Base-by-base conservation (phyloP, 2,113 vertebrate genomes). In the Protomyctophum bolini region DNA sequence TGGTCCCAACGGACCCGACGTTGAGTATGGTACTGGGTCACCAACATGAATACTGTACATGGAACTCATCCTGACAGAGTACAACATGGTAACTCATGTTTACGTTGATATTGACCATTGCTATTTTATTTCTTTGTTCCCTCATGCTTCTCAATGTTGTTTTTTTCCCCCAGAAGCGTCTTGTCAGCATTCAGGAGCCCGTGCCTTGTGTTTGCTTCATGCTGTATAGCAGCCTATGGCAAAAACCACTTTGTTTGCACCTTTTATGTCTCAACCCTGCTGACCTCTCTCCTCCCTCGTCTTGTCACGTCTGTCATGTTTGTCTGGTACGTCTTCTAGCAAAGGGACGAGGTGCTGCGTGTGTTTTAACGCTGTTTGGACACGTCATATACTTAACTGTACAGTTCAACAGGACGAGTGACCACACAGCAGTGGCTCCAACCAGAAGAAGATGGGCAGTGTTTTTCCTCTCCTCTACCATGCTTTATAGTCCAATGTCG, bases 401-500 rank as follows among this genome's bases (percentile, higher is more conserved):
- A 10, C 11, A 11, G 8, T 54, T 54, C 6, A 29, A 11, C 58
- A 3, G 33, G 69, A 47, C 6, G 28, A 33, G 54, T 62, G 12
- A 58, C 1, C 45, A 7, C 58, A 4, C 64, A 67, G 1, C n/a
- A 70, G 58, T 21, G 70, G 9, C 33, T 41, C 33, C 0, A 69
- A 41, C 10, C 46, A 15, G 69, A 50, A 58, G 45, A 66, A 58
- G 60, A 58, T 14, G 58, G 9, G 29, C 29, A 21, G 8, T 57
- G 1, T 47, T 28, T 45, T 80, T 72, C 41, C 10, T 56, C 8
- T 10, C 50, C 50, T 52, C 0, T 41, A 6, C 33, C 7, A 14
- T 66, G 55, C 71, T 84, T 21, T 51, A 72, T 64, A 14, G 7
- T 63, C 80, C 79, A 14, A 33, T 67, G 2, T 77, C 33, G 56